Evolutionary conservation across 2,113 vertebrate genomes (phyloP), one percentile per base, ranked within the genome.

Genomic region (Falcunculus frontatus): DNA sequence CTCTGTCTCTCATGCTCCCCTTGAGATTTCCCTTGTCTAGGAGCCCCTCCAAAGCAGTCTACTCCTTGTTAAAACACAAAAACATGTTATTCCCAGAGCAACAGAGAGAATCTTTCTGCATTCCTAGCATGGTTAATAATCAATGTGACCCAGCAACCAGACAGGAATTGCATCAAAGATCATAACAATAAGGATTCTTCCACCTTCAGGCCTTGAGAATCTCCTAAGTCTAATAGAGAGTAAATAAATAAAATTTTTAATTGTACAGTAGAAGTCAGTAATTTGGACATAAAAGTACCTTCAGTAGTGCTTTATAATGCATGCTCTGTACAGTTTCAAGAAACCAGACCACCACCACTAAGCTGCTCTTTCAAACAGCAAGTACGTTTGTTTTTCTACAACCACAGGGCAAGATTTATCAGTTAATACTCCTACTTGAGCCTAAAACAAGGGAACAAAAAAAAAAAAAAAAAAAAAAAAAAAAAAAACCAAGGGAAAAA

Each of bases 1-100:
- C 62, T 68, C 65, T 60, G 30, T 83, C 84, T 83, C 79, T 74
- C 91, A 42, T 74, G 73, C 29, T 95, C 69, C 83, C 83, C 49
- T 88, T 89, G 86, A 97, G 62, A 74, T 27, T 87, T 86, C 64
- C 90, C 93, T 83, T 93, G 81, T 93, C 90, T 78, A 85, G 74
- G 32, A 73, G 23, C 47, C 76, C 47, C 57, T 86, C 73, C 67
- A 96, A 89, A 87, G 59, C 52, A 87, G 86, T 16, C 77, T 82
- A 67, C 13, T 27, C 35, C 94, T 89, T 80, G 56, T 90, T 90
- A 88, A 90, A 94, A 84, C 62, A 78, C 49, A 95, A 92, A 80
- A 80, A 44, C 41, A 25, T 37, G 14, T 23, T 81, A 87, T 95
- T 96, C 26, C 26, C 80, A 93, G 47, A 78, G 25, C 33, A 88